These are phyloP conservation scores for Sus scrofa DNA, from an alignment of 2,113 vertebrate species.

Conservation along the genomic window DNA sequence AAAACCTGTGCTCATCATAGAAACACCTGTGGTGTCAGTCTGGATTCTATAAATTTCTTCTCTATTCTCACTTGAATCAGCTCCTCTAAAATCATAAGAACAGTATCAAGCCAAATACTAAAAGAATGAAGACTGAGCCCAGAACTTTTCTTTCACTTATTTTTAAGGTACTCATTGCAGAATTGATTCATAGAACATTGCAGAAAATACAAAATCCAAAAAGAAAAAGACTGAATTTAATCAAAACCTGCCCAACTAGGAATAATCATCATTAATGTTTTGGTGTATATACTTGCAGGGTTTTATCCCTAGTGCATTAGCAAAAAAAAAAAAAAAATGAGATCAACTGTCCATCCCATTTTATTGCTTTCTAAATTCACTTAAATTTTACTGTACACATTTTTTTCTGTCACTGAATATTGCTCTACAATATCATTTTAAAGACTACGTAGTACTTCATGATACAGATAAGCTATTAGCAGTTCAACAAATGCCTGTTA, in stretches of 20 bases:
- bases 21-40: background rate
- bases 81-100: background rate
- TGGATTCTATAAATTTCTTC: background rate
- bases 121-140: background rate
- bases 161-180: background rate
- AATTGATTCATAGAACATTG: background rate
- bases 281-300: background rate
- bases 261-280: conserved; percentile 20
- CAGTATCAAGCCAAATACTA: background rate
- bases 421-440: background rate
- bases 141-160: background rate
- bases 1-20: background rate
- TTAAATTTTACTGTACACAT: background rate
- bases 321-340: background rate
- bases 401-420: conserved; percentile 6
- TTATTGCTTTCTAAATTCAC: background rate
- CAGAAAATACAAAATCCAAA: background rate
- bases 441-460: background rate
- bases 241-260: background rate
- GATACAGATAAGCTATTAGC: background rate
- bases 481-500: background rate
- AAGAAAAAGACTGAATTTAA: background rate
- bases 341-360: background rate
- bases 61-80: background rate
- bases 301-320: background rate